Base-by-base conservation (phyloP, 2,113 vertebrate genomes). In the Ptychochromis oligacanthus region DNA sequence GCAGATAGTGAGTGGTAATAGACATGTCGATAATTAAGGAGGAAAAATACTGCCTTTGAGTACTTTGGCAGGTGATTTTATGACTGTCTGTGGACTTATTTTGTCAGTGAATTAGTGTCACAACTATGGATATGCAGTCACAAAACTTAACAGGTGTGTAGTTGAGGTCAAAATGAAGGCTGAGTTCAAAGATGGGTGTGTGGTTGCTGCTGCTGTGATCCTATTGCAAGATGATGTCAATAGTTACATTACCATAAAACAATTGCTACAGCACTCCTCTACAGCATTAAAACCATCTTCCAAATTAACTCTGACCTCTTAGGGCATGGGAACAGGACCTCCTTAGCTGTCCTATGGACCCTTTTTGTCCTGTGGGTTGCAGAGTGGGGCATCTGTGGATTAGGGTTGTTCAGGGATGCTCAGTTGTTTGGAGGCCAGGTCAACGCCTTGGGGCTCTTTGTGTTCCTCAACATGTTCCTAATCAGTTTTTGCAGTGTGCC, bases 121-220 rank as follows among this genome's bases (percentile, higher is more conserved):
- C 9, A 67, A 67, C 1, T 26, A 26, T 28, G 40, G 40, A 67
- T 26, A 49, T 67, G 3, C 40, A 3, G 0, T 67, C 64, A 67
- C 9, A 46, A 28, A 49, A 49, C 40, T 46, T 46, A 18, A 8
- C 38, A 0, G 5, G 64, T 67, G 40, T 46, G 46, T 46, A 46
- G 64, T 46, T 67, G 14, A 67, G 22, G 14, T 67, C 40, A 26
- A 67, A 67, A 49, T 67, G 46, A 72, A 54, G 26, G 18, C n/a
- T 72, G 26, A 28, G 26, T 0, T 72, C 46, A 0, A 31, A 31
- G 17, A 54, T 31, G 26, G 26, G 10, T 0, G 0, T 0, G 9
- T 4, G 49, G 17, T 6, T 52, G 64, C 11, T 8, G 65, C 65
- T 70, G 24, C 24, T 70, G 43, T 72, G 65, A 72, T 72, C 11